Evolutionary conservation across 2,888 invertebrate species (phyloP), one percentile per base, ranked within the genome.

Genomic region (Parelbella ahira): DNA sequence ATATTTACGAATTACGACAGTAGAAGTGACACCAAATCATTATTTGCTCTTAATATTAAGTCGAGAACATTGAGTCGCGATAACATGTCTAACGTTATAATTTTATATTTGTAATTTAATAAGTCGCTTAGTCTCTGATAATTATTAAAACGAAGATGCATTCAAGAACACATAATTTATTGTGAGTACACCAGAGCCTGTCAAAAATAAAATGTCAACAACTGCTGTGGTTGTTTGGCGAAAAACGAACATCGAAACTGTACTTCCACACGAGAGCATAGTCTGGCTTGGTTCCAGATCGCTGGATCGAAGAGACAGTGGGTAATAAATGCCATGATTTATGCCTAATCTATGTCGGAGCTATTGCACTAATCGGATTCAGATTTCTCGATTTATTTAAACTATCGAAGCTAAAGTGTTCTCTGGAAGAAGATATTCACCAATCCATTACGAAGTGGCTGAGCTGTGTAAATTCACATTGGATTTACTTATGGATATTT

Each of bases 271-370:
- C 25, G 6, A 25, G 25, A 39, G 20, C 25, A 32, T 18, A 32
- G 8, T 1, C 25, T 39, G 39, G 39, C 39, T 25, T 9, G 0
- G n/a, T 25, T 32, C 39, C 39, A 39, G 39, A 25, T 12, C 19
- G 9, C 39, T 20, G 39, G 39, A 25, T 30, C 39, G 25, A 25
- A 32, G 25, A 32, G 39, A 32, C 25, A 25, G 39, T 32, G 6
- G 32, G 32, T 32, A 39, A 39, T 39, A 39, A 39, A 38, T 25
- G 39, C 32, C 32, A 39, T 39, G 39, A 39, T 39, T 39, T 39
- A 39, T 32, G 9, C 19, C 32, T 39, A 39, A 39, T 39, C 30
- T 39, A 39, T 24, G 30, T 39, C 30, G 23, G 18, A 39, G 30
- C 30, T 30, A 38, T 30, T 19, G 30, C 30, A 18, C 30, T 38